Evolutionary conservation across 2,113 vertebrate genomes (phyloP).

Genomic region (Sebastes fasciatus): DNA sequence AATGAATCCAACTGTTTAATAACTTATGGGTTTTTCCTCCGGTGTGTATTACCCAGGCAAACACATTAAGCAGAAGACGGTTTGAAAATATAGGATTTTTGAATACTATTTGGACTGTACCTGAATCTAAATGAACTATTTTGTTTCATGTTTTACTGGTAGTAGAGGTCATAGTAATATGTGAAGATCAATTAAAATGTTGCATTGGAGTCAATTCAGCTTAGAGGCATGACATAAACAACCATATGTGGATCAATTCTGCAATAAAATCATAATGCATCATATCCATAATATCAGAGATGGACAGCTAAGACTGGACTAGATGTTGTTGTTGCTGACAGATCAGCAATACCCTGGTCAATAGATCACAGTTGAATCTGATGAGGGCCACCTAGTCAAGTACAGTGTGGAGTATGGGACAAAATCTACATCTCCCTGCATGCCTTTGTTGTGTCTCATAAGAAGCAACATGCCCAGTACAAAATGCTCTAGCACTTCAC

Average conservation of each 20-base stretch:
- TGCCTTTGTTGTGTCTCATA: slow-evolving; percentile 25
- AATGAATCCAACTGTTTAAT: slow-evolving; percentile 32
- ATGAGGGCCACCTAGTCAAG: neutral
- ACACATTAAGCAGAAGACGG: neutral
- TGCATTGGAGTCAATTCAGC: slow-evolving; percentile 17
- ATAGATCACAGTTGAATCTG: slow-evolving; percentile 8
- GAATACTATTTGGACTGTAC: neutral
- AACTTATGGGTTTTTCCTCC: slow-evolving; percentile 1
- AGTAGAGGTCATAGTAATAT: neutral
- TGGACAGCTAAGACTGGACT: slow-evolving; percentile 1
- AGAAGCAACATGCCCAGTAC: neutral
- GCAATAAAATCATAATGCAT: slow-evolving; percentile 25
- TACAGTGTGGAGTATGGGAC: too few species aligned
- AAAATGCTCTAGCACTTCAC: slow-evolving; percentile 6
- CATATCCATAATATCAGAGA: slow-evolving; percentile 24
- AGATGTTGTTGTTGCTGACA: neutral
- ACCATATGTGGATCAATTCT: slow-evolving; percentile 27
- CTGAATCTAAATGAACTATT: neutral
- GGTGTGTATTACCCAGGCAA: neutral
- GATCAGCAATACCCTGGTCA: slow-evolving; percentile 1
- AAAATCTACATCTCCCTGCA: neutral
- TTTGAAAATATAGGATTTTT: neutral
- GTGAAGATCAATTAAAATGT: neutral
- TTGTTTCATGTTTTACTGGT: neutral
- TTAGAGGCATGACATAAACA: slow-evolving; percentile 10